A percentile compares a stretch with the other conserved stretches of the same genome.
Conservation (phyloP, 2,797 vertebrate genomes). For the Lepilemur septentrionalis region DNA sequence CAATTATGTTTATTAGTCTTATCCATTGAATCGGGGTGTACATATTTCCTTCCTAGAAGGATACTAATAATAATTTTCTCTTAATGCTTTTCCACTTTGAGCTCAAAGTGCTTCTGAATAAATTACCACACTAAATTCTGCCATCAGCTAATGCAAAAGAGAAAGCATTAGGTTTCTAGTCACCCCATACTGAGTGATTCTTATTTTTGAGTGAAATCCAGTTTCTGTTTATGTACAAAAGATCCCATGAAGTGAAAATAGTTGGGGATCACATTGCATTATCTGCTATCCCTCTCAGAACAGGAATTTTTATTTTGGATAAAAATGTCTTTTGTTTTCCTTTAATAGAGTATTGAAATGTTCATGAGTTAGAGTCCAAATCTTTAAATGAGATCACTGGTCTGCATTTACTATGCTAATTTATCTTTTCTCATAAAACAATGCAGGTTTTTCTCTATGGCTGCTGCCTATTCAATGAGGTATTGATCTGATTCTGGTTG, state of each 20-base stretch:
- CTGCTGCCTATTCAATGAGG: not conserved
- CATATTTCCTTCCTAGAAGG: not conserved
- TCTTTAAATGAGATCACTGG: slow-evolving; percentile 46
- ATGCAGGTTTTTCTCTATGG: not conserved
- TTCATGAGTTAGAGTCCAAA: not conserved
- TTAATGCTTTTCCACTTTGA: slow-evolving; percentile 55
- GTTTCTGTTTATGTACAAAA: not conserved
- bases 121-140: not conserved
- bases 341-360: not conserved
- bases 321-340: slow-evolving; percentile 36
- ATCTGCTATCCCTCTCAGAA: not conserved
- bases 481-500: slow-evolving; percentile 22
- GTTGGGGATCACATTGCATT: not conserved
- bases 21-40: not conserved
- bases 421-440: slow-evolving; percentile 54
- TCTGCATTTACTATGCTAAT: slow-evolving; percentile 33
- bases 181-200: not conserved
- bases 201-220: slow-evolving; percentile 40
- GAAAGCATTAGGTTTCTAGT: not conserved
- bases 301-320: not conserved
- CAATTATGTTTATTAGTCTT: slow-evolving; percentile 19
- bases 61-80: slow-evolving; percentile 47
- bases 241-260: not conserved
- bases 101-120: slow-evolving; percentile 26
- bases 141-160: slow-evolving; percentile 1